A percentile compares a stretch with the other conserved stretches of the same genome.
These are phyloP conservation scores for Aphelocoma californica DNA, from an alignment of 2,797 vertebrate species.

Conservation along the genomic window DNA sequence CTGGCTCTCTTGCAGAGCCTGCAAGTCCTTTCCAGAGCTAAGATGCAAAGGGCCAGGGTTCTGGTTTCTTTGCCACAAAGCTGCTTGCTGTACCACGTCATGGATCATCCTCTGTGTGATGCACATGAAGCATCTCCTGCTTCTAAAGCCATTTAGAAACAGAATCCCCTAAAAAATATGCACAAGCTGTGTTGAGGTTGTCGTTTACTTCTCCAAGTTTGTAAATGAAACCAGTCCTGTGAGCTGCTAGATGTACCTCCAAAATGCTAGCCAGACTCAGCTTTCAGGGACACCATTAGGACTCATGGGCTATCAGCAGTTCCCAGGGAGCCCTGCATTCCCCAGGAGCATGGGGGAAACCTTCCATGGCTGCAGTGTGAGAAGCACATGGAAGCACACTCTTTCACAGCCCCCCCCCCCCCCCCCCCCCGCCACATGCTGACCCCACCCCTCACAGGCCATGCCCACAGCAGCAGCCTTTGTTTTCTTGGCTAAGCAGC, in stretches of 20 bases:
- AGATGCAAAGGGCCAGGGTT: background rate
- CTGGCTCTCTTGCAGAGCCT: background rate
- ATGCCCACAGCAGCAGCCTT: background rate
- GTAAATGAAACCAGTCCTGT: background rate
- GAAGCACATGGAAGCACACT: background rate
- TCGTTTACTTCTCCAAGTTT: background rate
- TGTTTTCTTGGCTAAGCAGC: background rate
- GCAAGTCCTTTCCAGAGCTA: background rate
- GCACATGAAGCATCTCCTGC: background rate
- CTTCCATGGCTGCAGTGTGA: background rate
- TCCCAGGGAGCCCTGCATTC: background rate
- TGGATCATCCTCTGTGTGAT: background rate
- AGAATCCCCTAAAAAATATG: background rate
- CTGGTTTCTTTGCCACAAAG: background rate
- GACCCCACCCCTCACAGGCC: background rate
- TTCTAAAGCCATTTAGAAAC: background rate
- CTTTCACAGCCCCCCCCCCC: background rate
- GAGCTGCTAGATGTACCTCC: background rate
- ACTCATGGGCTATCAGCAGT: background rate
- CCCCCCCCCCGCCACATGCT: fast-evolving
- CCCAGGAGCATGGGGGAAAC: background rate
- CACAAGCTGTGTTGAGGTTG: background rate
- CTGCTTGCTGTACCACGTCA: background rate
- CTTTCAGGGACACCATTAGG: background rate
- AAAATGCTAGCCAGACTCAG: background rate